Evolutionary conservation across 2,888 invertebrate genomes (phyloP), one percentile per base, ranked within the genome.

Genomic region (Pseudococcus longispinus): DNA sequence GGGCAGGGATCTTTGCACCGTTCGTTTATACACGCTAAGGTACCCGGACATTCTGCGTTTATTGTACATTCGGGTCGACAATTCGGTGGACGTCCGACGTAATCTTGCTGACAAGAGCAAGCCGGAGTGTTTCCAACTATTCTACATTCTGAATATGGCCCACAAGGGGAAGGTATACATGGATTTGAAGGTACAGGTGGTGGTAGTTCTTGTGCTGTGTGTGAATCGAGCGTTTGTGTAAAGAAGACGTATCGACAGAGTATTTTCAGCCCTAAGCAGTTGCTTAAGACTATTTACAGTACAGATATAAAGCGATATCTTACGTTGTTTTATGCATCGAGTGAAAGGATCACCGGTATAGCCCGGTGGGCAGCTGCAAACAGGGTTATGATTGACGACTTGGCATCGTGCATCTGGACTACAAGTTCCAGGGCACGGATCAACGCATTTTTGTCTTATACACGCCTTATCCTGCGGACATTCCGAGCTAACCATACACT

Each of bases 11-110:
- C 95, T 89, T 92, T 92, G 90, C 97, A 97, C 90, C 93, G 94
- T 91, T 96, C 95, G 89, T 95, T 94, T 88, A 95, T 93, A 90
- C 97, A 97, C 86, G 96, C 96, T 89, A 95, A 91, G 90, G 96
- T 95, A 90, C 95, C 94, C 18, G 95, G 93, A 90, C 97, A 97
- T 91, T 96, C 96, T 89, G 95, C 94, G 89, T 96, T 95, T 89
- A 95, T 95, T 74, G 94, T 93, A 91, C 96, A 96, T 92, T 96
- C 96, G 32, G 96, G 96, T 82, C 96, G 93, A 90, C 96, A 97
- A 90, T 95, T 95, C 60, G 96, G 96, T 74, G 97, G 93, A 89
- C 96, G 93, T 83, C 97, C 97, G 87, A 96, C 92, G 90, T 95
- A 96, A 90, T 95, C 94, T 83, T 93, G 92, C 89, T 94, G 91